A percentile compares a stretch with the other conserved stretches of the same genome.
phyloP scores from a whole-genome alignment of 2,888 invertebrate species.

The Sympetrum striolatum region DNA sequence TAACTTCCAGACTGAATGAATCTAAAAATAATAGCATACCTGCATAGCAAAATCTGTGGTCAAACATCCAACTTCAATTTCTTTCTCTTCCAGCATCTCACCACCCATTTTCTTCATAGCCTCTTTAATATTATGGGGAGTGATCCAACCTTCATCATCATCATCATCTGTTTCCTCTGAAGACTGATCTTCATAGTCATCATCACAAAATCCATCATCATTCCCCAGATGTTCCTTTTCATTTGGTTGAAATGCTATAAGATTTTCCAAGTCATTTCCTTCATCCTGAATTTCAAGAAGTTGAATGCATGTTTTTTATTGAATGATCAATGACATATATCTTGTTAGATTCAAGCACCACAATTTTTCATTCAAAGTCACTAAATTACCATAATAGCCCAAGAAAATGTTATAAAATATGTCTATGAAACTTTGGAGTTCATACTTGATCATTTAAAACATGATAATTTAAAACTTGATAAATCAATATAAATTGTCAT shows the following conservation, averaged over 20 bases:
- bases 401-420: too few relatives aligned
- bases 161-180: slow-evolving; percentile 62
- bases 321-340: neutral
- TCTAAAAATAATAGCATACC: slow-evolving; percentile 55
- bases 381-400: too few relatives aligned
- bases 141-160: slow-evolving; percentile 79
- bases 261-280: neutral
- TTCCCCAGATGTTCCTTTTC: neutral
- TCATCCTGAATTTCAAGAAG: neutral
- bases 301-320: too few relatives aligned
- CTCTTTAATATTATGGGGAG: slow-evolving; percentile 79
- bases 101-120: slow-evolving; percentile 76
- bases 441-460: too few relatives aligned
- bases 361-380: too few relatives aligned
- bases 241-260: neutral
- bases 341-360: neutral
- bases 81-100: slow-evolving; percentile 67
- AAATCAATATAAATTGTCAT: too few relatives aligned
- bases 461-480: too few relatives aligned
- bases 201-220: slow-evolving; percentile 28
- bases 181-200: slow-evolving; percentile 46
- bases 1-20: neutral
- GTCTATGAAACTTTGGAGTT: too few relatives aligned
- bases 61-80: slow-evolving; percentile 86
- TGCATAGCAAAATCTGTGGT: slow-evolving; percentile 99